phyloP scores from a whole-genome alignment of 2,113 vertebrate genomes.

The Hemiscyllium ocellatum region DNA sequence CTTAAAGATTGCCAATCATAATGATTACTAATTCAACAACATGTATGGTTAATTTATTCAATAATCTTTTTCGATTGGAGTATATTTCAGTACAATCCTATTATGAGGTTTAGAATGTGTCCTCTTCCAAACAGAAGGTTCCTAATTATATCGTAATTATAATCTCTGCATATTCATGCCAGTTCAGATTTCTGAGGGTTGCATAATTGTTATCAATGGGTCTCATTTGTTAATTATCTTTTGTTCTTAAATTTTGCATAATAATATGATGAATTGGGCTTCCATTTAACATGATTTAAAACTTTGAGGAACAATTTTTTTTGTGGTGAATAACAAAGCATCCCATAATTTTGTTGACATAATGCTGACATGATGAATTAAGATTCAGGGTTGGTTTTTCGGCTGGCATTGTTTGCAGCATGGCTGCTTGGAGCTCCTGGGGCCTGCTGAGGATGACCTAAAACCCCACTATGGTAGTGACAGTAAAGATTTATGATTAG shows the following conservation, averaged over 20 bases:
- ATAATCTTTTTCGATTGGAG: neutral
- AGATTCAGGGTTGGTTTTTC: neutral
- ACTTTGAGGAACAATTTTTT: conserved; percentile 19
- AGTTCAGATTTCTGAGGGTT: neutral
- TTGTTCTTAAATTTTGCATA: conserved; percentile 30
- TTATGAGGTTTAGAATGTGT: neutral
- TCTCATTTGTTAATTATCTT: conserved; percentile 14
- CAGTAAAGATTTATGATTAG: neutral
- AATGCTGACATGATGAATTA: conserved; percentile 5
- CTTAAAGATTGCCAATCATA: neutral
- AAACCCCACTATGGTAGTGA: neutral
- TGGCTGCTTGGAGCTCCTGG: neutral
- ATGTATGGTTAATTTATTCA: neutral
- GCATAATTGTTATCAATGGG: conserved; percentile 29
- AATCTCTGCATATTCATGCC: neutral
- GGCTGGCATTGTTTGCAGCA: neutral
- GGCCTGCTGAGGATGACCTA: neutral
- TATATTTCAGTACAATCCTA: neutral
- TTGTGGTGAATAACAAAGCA: neutral
- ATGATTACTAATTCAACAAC: neutral
- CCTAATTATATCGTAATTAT: conserved; percentile 25
- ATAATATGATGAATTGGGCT: conserved; percentile 21
- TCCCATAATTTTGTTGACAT: conserved; percentile 25
- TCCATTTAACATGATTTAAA: conserved; percentile 23
- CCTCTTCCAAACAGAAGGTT: neutral